Conservation (phyloP, 2,888 invertebrate genomes). For the Eurois occulta region DNA sequence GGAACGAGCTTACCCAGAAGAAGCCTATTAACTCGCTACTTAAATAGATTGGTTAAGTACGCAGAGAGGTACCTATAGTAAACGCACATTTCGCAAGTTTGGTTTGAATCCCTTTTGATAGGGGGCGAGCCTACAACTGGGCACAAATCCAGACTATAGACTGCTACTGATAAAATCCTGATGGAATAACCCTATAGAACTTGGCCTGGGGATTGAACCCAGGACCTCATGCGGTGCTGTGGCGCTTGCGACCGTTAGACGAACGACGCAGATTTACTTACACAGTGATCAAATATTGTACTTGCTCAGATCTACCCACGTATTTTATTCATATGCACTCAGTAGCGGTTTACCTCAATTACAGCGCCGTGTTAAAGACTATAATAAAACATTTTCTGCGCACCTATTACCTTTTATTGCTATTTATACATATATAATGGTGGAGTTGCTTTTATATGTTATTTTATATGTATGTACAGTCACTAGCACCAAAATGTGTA, state of each 20-base stretch:
- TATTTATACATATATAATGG: background rate
- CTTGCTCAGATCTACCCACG: background rate
- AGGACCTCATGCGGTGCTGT: background rate
- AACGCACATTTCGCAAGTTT: background rate
- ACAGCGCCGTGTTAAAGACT: slow-evolving; percentile 24
- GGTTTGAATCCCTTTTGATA: background rate
- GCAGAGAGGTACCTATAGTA: background rate
- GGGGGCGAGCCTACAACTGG: background rate
- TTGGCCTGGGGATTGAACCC: background rate
- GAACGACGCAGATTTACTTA: background rate
- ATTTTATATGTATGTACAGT: background rate
- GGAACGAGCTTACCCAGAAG: too few species aligned
- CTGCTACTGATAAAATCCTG: background rate
- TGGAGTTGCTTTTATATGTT: slow-evolving; percentile 1
- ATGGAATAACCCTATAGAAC: background rate
- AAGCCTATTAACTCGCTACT: too few species aligned
- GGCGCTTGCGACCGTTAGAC: background rate
- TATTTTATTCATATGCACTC: slow-evolving; percentile 15
- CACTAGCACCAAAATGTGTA: background rate
- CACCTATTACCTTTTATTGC: slow-evolving; percentile 39
- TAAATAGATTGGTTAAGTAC: too few species aligned
- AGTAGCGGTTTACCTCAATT: slow-evolving; percentile 27
- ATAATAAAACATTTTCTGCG: slow-evolving; percentile 31
- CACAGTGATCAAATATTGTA: slow-evolving; percentile 1
- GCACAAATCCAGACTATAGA: background rate